phyloP scores from a whole-genome alignment of 2,888 invertebrate species.

The Leistus spinibarbis region DNA sequence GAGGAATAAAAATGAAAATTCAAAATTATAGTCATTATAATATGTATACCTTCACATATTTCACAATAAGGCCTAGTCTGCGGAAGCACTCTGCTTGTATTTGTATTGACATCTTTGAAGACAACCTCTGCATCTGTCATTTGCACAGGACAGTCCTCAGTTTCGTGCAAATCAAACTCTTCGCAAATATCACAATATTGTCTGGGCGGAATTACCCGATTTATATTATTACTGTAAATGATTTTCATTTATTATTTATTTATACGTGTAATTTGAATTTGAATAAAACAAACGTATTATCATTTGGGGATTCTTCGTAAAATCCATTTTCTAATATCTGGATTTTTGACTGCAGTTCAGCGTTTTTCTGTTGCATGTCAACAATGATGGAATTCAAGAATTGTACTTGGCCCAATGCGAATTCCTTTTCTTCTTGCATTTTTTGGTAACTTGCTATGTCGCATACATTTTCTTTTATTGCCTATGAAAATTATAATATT shows the following conservation, averaged over 20 bases:
- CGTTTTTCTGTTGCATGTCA: constrained; percentile 93
- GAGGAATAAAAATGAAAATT: not conserved
- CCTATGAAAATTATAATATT: not conserved
- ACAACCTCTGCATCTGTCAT: constrained; percentile 60
- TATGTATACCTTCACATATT: constrained; percentile 82
- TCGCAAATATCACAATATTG: constrained; percentile 98
- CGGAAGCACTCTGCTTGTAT: constrained; percentile 50
- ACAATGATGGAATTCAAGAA: constrained; percentile 97
- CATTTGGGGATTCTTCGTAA: constrained; percentile 13
- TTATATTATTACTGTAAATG: constrained; percentile 16
- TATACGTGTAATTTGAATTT: not conserved
- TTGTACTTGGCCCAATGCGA: constrained; percentile 76
- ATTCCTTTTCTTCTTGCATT: constrained; percentile 64
- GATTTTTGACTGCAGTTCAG: constrained; percentile 78
- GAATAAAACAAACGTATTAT: no score
- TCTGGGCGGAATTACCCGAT: constrained; percentile 69
- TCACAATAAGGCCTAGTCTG: constrained; percentile 85
- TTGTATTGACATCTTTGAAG: constrained; percentile 51
- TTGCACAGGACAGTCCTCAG: constrained; percentile 95
- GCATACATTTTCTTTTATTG: constrained; percentile 10
- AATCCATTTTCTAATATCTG: constrained; percentile 76
- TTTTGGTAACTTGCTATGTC: constrained; percentile 33
- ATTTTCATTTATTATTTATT: not conserved
- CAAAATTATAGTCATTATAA: not conserved
- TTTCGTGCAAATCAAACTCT: constrained; percentile 94